Evolutionary conservation across 2,113 vertebrate genomes (phyloP).

Genomic region (Beaufortia kweichowensis): DNA sequence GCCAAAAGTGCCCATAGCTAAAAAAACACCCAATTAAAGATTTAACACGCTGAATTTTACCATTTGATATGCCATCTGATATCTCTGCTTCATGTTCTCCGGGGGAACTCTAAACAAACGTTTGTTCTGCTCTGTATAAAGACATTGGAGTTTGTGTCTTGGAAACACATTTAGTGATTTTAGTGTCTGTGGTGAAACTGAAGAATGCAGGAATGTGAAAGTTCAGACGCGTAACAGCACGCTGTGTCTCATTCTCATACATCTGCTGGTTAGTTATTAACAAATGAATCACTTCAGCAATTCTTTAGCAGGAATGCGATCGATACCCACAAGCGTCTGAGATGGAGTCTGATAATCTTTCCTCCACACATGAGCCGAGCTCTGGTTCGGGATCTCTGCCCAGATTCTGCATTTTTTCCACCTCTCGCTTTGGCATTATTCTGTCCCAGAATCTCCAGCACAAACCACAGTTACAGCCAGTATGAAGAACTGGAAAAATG

Average conservation of each 20-base stretch:
- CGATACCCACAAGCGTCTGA: neutral
- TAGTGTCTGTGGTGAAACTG: neutral
- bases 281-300: neutral
- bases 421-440: neutral
- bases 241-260: neutral
- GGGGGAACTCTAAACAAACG: constrained; percentile 15
- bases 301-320: neutral
- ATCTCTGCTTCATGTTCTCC: neutral
- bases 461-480: neutral
- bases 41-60: neutral
- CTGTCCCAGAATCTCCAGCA: neutral
- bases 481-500: neutral
- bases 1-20: neutral
- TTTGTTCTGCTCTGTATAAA: neutral
- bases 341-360: constrained; percentile 20
- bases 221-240: neutral
- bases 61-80: neutral
- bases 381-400: constrained; percentile 1
- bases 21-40: neutral
- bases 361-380: neutral
- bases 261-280: neutral
- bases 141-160: neutral
- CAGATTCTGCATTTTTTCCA: constrained; percentile 4
- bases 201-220: constrained; percentile 18
- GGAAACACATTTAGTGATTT: constrained; percentile 7